A percentile compares a stretch with the other conserved stretches of the same genome.
Evolutionary conservation across 2,797 vertebrate species (phyloP).

Genomic region (Chiloscyllium punctatum): DNA sequence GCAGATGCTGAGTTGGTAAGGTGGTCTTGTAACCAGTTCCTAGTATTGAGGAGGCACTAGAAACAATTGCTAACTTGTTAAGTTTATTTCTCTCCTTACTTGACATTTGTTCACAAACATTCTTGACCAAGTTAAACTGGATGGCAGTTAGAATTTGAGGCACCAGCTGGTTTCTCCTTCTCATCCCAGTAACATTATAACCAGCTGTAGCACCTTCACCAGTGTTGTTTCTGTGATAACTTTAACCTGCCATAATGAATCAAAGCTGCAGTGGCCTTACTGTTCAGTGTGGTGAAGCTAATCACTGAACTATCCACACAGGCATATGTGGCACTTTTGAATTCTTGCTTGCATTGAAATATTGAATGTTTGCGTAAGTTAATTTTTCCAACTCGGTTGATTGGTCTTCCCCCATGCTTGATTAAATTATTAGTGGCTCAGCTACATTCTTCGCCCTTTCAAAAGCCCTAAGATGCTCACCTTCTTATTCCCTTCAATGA

Average conservation of each 20-base stretch:
- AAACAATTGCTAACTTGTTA: not conserved
- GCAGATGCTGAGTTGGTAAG: not conserved
- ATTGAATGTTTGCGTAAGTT: not conserved
- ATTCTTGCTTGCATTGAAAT: not conserved
- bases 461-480: not conserved
- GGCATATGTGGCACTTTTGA: not conserved
- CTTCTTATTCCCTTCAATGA: not conserved
- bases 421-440: not conserved
- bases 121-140: not conserved
- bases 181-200: not conserved
- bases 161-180: not conserved
- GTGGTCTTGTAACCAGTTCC: not conserved
- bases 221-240: not conserved
- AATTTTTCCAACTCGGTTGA: not conserved
- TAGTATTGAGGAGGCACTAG: not conserved
- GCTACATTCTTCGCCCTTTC: not conserved
- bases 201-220: not conserved
- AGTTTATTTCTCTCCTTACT: not conserved
- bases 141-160: not conserved
- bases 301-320: not conserved
- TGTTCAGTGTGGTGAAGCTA: not conserved
- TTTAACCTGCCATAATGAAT: not conserved
- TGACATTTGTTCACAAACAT: not conserved
- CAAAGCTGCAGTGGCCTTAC: not conserved
- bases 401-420: not conserved